phyloP scores from a whole-genome alignment of 1,140 invertebrate genomes.

The Papilio glaucus region DNA sequence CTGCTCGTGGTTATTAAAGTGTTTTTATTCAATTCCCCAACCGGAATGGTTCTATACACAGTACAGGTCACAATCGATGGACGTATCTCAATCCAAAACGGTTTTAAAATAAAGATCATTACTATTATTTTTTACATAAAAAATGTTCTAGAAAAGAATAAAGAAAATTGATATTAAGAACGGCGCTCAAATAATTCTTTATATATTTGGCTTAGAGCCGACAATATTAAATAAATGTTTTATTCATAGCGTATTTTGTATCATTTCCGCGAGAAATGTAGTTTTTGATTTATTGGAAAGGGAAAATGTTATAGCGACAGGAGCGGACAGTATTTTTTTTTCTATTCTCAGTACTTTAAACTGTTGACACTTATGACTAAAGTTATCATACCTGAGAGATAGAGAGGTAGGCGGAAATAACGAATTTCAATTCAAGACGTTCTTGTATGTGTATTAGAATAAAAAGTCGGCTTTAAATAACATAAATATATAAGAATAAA shows the following conservation, averaged over 20 bases:
- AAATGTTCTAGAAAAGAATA: neutral
- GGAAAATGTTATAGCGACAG: constrained; percentile 16
- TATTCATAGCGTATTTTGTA: constrained; percentile 27
- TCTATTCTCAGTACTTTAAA: neutral
- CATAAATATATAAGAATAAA: too few relatives aligned
- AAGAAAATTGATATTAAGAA: constrained; percentile 18
- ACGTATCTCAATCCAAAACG: neutral
- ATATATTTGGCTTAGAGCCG: constrained; percentile 20
- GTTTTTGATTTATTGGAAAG: constrained; percentile 24
- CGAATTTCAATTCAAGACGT: neutral
- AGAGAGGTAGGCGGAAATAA: neutral
- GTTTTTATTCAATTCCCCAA: neutral
- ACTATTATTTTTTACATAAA: neutral
- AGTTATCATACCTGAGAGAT: neutral
- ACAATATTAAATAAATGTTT: constrained; percentile 25
- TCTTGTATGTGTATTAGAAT: too few relatives aligned
- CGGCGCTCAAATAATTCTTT: constrained; percentile 1
- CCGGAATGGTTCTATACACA: too few relatives aligned
- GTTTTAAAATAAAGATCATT: neutral
- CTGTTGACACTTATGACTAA: neutral
- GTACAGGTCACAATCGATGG: neutral
- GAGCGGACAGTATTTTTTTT: constrained; percentile 5
- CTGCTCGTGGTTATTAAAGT: constrained; percentile 12
- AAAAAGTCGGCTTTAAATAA: too few relatives aligned
- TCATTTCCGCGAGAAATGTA: constrained; percentile 25